phyloP scores from a whole-genome alignment of 2,888 invertebrate species.

The Epinotia nisella region DNA sequence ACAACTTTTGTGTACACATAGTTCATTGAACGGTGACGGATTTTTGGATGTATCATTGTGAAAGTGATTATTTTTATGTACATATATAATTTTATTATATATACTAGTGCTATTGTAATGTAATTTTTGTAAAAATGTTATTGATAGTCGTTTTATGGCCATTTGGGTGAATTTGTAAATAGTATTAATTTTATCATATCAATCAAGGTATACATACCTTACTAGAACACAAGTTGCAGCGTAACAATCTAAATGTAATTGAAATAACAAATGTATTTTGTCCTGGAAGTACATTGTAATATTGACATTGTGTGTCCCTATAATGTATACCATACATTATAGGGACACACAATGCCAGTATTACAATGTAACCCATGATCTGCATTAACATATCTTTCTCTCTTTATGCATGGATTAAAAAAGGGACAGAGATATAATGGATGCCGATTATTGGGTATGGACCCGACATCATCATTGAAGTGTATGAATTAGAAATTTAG shows the following conservation, averaged over 20 bases:
- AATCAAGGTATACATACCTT: conserved; percentile 29
- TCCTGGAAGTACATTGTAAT: too few species aligned
- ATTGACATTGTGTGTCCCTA: too few species aligned
- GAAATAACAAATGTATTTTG: background rate
- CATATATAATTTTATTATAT: conserved; percentile 16
- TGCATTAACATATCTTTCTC: too few species aligned
- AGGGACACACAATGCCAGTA: too few species aligned
- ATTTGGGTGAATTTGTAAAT: conserved; percentile 29
- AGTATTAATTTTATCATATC: conserved; percentile 9
- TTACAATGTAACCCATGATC: too few species aligned
- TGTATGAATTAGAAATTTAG: too few species aligned
- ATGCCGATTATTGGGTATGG: too few species aligned
- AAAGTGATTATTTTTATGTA: conserved; percentile 11
- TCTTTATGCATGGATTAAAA: too few species aligned
- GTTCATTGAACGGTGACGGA: conserved; percentile 57
- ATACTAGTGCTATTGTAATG: conserved; percentile 14
- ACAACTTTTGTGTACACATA: conserved; percentile 67
- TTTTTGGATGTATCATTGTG: conserved; percentile 49
- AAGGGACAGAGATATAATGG: too few species aligned
- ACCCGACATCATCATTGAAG: too few species aligned
- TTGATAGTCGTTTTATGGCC: conserved; percentile 2
- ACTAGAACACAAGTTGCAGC: background rate
- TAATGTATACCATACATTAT: too few species aligned
- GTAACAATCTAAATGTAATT: background rate
- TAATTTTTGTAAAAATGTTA: conserved; percentile 17